Evolutionary conservation across 1,140 invertebrate species (phyloP), one percentile per base, ranked within the genome.

Genomic region (Temnothorax longispinosus): DNA sequence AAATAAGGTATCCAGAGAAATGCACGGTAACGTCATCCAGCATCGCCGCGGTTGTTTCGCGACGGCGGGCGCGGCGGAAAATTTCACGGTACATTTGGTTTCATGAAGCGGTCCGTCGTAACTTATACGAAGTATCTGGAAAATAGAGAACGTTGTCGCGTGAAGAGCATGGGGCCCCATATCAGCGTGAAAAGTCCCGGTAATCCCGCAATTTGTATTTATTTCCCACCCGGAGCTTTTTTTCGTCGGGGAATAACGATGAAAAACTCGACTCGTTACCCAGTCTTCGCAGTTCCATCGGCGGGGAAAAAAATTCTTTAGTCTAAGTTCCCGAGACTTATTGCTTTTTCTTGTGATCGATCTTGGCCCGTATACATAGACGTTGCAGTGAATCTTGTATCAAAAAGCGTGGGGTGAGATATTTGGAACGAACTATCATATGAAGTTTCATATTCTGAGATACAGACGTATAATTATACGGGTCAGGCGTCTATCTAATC

Each of bases 151-250:
- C 75, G 60, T 88, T 91, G 90, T 91, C 90, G 87, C 64, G 89
- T n/a, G 87, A 89, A 78, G 84, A 82, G 90, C 77, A 89, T 90
- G 89, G 88, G 88, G 82, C 86, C 85, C 88, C 88, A 89, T 93
- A 91, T 93, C 92, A 88, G 93, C 88, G 88, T 71, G 76, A 90
- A 90, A 92, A 93, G 90, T 92, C 91, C 89, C 87, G 93, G 93
- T 95, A 95, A 95, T 95, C 94, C 94, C 21, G 94, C 95, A 95
- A 95, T 95, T 95, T 95, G 95, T 95, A 95, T 95, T 95, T 95
- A 95, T 95, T 95, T 94, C 92, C 93, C 89, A 84, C 85, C 74
- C 93, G 81, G 92, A 91, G 91, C 89, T 90, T 93, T 94, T 93
- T 94, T 92, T 90, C 89, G 88, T 78, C 76, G 78, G 32, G 15